phyloP scores from a whole-genome alignment of 2,113 vertebrate genomes.

The Columba livia region DNA sequence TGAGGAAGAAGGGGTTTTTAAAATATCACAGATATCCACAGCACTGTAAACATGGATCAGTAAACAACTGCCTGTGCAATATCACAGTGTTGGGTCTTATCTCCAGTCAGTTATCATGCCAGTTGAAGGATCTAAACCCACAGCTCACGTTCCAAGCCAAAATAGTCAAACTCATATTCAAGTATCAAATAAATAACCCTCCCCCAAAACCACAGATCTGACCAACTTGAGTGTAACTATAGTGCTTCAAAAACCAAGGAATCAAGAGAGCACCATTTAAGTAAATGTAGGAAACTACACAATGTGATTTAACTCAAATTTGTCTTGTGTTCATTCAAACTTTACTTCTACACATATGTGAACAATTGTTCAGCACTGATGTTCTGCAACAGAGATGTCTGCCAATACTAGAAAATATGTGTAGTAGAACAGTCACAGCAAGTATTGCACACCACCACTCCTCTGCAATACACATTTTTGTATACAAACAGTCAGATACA shows the following conservation, averaged over 20 bases:
- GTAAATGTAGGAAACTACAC: not conserved
- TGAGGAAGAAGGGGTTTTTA: not conserved
- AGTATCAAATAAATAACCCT: not conserved
- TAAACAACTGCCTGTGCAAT: not conserved
- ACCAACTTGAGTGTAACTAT: not conserved
- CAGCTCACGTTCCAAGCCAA: not conserved
- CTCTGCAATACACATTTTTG: not conserved
- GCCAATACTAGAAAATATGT: not conserved
- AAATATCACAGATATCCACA: not conserved
- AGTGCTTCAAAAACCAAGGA: not conserved
- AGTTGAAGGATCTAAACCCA: not conserved
- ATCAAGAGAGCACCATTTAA: not conserved
- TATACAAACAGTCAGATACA: not conserved
- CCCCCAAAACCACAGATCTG: not conserved
- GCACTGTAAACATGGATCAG: not conserved
- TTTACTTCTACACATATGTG: not conserved
- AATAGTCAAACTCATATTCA: not conserved
- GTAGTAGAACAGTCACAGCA: fast-evolving
- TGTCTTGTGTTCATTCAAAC: not conserved
- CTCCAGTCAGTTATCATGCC: not conserved
- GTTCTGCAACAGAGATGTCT: not conserved
- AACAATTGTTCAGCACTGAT: not conserved
- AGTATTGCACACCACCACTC: not conserved
- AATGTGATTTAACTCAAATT: not conserved
- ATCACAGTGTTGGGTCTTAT: not conserved